Evolutionary conservation across 2,113 vertebrate species (phyloP), one percentile per base, ranked within the genome.

Genomic region (Paradisaea rubra): DNA sequence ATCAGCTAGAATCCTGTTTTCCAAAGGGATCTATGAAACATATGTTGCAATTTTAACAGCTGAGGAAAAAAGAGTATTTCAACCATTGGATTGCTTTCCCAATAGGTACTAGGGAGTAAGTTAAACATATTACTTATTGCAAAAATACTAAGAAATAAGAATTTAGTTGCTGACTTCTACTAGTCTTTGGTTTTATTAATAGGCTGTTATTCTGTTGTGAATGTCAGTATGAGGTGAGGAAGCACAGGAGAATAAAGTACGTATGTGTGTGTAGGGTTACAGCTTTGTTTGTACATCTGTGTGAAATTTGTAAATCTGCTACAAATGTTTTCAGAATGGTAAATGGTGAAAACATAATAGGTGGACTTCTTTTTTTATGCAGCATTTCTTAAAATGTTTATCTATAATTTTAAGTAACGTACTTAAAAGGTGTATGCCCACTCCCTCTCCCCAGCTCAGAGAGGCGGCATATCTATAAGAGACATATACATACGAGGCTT

Each of bases 401-500:
- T 66, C 2, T n/a, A 37, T 35, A 3, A 28, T 52, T 53, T 72
- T 33, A 41, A 88, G 10, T 47, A 60, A 19, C 25, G 33, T 37
- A 52, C 4, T 64, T 47, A 44, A 47, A 81, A 7, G 0, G 0
- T 49, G 2, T 7, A 37, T 66, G 24, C 1, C 8, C 3, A 16
- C 21, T 24, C 24, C 13, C 11, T 31, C 14, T 1, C 7, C 5
- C 2, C 24, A 45, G 1, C 13, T 86, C 41, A 69, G 10, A 74
- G 17, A 45, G 2, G 6, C 47, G 10, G 2, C 8, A 21, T 64
- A 68, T 23, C 27, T 79, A 24, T 52, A 44, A 70, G 15, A 71
- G 6, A 35, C 3, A 15, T 47, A 64, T 27, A 22, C 0, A 8
- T 31, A 37, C 0, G 1, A 65, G 74, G 10, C 6, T 10, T 45